A percentile compares a stretch with the other conserved stretches of the same genome.
Evolutionary conservation across 2,888 invertebrate genomes (phyloP).

Genomic region (Parasteatoda lunata): DNA sequence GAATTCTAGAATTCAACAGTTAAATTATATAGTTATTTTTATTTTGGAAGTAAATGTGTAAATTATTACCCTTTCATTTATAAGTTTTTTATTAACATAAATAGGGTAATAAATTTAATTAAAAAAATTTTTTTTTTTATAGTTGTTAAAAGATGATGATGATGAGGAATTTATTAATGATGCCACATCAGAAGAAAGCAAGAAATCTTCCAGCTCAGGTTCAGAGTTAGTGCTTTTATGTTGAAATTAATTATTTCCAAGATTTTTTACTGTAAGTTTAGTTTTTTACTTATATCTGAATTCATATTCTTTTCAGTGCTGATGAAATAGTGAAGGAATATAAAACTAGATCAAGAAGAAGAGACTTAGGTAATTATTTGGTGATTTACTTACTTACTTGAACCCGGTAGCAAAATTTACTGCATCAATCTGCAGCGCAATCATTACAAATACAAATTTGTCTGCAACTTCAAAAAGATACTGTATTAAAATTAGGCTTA

Average conservation of each 20-base stretch:
- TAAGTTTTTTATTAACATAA: too few species aligned
- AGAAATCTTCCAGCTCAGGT: neutral
- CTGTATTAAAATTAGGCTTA: too few species aligned
- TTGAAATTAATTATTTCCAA: neutral
- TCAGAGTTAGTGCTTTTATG: conserved; percentile 5
- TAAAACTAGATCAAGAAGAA: conserved; percentile 33
- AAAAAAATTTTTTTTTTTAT: too few species aligned
- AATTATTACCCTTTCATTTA: too few species aligned
- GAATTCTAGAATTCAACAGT: too few species aligned
- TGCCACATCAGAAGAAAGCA: neutral
- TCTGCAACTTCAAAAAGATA: neutral
- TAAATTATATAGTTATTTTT: too few species aligned
- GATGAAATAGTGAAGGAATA: conserved; percentile 39
- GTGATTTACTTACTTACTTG: neutral
- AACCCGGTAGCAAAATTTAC: neutral
- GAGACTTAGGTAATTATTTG: conserved; percentile 4
- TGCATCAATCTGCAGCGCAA: neutral
- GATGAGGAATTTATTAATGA: conserved; percentile 48
- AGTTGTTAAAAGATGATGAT: neutral
- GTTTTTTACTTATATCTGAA: neutral
- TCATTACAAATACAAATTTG: too few species aligned
- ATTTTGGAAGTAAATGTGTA: too few species aligned
- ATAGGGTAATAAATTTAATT: too few species aligned
- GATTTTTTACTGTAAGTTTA: neutral
- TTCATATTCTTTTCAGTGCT: neutral